A percentile compares a stretch with the other conserved stretches of the same genome.
Evolutionary conservation across 2,113 vertebrate species (phyloP).

Genomic region (Casuarius casuarius): DNA sequence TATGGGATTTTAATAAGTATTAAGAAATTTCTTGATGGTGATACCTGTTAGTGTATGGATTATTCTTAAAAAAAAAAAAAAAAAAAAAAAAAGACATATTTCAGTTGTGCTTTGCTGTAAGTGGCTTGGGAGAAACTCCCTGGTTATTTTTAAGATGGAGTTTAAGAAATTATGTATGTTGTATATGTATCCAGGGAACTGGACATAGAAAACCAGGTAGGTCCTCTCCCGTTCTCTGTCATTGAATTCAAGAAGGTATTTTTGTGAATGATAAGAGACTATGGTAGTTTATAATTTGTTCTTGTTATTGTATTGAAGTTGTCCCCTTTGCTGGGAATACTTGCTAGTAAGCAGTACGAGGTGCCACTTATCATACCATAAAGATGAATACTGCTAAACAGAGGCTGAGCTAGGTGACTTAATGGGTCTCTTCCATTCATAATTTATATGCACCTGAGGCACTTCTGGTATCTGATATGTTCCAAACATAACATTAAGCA

Average conservation of each 20-base stretch:
- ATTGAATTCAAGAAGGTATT: neutral
- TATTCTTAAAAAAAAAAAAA: neutral
- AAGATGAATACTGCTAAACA: neutral
- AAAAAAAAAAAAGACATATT: neutral
- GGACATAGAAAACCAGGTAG: neutral
- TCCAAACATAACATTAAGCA: neutral
- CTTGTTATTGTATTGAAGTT: neutral
- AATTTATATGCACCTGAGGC: neutral
- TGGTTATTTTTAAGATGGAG: neutral
- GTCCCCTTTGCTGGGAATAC: neutral
- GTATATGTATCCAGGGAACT: neutral
- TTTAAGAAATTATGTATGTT: neutral
- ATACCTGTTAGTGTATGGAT: neutral
- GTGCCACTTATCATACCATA: accelerated
- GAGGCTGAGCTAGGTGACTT: neutral
- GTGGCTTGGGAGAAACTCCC: neutral
- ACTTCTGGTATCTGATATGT: neutral
- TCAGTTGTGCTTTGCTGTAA: neutral
- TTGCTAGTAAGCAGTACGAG: neutral
- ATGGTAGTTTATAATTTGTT: neutral
- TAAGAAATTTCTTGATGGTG: neutral
- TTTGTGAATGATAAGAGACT: neutral
- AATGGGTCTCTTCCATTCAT: neutral
- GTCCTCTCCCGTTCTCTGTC: neutral
- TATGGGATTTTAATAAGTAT: neutral